Evolutionary conservation across 2,113 vertebrate genomes (phyloP), one percentile per base, ranked within the genome.

Genomic region (Varanus komodoensis): DNA sequence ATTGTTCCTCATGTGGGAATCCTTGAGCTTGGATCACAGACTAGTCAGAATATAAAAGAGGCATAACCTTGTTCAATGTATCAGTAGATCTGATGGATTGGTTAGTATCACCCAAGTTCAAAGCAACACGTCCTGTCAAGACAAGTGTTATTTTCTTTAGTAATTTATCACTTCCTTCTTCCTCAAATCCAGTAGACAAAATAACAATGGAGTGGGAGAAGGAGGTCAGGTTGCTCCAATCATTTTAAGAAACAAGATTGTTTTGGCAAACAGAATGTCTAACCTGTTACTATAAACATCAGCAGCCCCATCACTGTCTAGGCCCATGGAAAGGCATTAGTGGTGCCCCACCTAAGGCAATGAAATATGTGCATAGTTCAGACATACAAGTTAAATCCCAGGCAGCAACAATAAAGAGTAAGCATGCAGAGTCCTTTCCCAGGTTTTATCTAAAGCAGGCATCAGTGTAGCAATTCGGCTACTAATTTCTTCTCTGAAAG

Each of bases 361-460:
- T 97, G 97, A 97, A 97, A 97, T 96, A 96, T 97, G 96, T 75
- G 83, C 94, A 83, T 92, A 94, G 96, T 93, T 95, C 96, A 97
- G 96, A 97, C 95, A 95, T 92, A 96, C 96, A 97, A 95, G 94
- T 89, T 95, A 96, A 96, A 95, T 95, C 95, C 93, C 96, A 93
- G 94, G 96, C 95, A 93, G 94, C 96, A 98, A 98, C 97, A 98
- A 98, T 98, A 97, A 96, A 91, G 95, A 97, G 95, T 96, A 93
- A 97, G 96, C 96, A 96, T 96, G 90, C 91, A 83, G 95, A 96
- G 96, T 90, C 95, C 96, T 97, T 98, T 98, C 98, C 97, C 97
- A 98, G 97, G 97, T 98, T 98, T 98, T 98, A 98, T 98, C 98
- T 97, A 96, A 94, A 79, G 86, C 93, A 97, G 97, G 97, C 97